These are phyloP conservation scores for Rhipidura dahli DNA, from an alignment of 2,113 vertebrate species.

Conservation along the genomic window DNA sequence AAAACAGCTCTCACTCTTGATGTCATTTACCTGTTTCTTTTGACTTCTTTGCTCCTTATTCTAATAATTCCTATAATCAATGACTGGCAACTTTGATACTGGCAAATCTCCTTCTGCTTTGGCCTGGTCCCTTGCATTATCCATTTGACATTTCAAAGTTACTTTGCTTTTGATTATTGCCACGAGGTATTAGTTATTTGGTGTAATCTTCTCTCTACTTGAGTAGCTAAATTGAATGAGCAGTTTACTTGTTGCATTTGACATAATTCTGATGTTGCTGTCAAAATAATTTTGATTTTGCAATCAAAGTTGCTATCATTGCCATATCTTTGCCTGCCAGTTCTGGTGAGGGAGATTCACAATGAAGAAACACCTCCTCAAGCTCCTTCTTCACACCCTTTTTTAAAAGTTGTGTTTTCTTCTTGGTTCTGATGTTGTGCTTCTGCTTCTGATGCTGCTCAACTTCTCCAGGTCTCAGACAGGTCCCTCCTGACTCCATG, in stretches of 20 bases:
- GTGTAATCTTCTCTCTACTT: neutral
- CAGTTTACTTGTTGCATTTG: neutral
- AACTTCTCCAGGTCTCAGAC: neutral
- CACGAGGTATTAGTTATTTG: fast-evolving
- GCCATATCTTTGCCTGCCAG: neutral
- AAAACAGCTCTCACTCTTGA: neutral
- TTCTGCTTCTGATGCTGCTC: neutral
- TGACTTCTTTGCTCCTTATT: neutral
- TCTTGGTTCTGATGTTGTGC: neutral
- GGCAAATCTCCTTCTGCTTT: neutral
- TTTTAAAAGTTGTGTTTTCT: neutral
- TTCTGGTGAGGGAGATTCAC: neutral
- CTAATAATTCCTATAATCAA: neutral
- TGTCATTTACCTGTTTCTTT: neutral
- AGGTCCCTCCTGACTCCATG: neutral
- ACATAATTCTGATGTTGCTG: neutral
- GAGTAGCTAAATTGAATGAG: neutral
- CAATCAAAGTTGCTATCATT: neutral
- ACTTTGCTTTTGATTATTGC: neutral
- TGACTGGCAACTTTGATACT: neutral
- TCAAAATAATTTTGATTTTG: neutral
- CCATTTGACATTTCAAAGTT: neutral
- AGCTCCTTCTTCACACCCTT: neutral
- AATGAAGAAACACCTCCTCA: neutral
- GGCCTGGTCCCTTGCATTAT: neutral